Base-by-base conservation (phyloP, 2,113 vertebrate species). In the Lethenteron reissneri region DNA sequence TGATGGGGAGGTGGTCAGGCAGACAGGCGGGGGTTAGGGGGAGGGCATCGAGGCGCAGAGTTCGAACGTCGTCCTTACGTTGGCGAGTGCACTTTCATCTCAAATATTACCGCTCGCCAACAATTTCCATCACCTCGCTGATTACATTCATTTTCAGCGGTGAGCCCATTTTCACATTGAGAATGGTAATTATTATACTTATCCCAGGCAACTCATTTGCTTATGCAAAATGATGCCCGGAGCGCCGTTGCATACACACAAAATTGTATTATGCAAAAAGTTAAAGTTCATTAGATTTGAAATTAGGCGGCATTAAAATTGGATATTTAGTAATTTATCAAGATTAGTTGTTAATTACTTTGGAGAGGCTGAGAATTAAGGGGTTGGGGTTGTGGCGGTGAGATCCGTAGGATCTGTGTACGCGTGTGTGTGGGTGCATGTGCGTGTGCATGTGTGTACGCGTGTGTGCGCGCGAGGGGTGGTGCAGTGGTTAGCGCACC, bases 271-370 rank as follows among this genome's bases (percentile, higher is more conserved):
- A 68, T 68, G 64, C 64, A 68, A 68, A 41, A 68, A 68, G 64
- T 25, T 11, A 68, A 68, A 68, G 64, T 68, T 68, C 64, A 68
- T 68, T 68, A 68, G 25, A 68, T 68, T 68, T 68, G 25, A 68
- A 68, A 68, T 68, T 68, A 68, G 64, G 64, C 64, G 25, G 64
- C 64, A 68, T 68, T 68, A 68, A 68, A 68, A 68, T 68, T 68
- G 64, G 64, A 68, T 68, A 68, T 68, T 68, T 68, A 17, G 64
- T 68, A 68, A 68, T 68, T 68, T 68, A 68, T 68, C 64, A 68
- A 68, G 64, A 68, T 68, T 68, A 68, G n/a, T 68, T 68, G 64
- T 68, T 68, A 68, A 68, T 68, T 68, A 68, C n/a, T 68, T 68
- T 68, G 64, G n/a, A 68, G 64, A 17, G n/a, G n/a, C 25, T 68